phyloP scores from a whole-genome alignment of 2,113 vertebrate species.

The Tupaia chinensis region DNA sequence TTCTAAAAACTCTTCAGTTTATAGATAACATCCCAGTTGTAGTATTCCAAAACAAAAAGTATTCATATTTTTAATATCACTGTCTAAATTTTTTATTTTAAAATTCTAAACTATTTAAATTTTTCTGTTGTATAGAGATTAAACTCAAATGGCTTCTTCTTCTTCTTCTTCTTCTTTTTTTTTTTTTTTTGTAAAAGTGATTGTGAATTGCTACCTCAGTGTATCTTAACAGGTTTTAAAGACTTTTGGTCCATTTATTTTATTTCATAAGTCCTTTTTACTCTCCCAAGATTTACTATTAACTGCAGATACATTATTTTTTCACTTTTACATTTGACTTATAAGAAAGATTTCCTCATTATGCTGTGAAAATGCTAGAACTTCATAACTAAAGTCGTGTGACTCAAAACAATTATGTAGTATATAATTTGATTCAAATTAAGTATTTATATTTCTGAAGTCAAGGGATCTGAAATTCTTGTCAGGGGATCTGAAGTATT shows the following conservation, averaged over 20 bases:
- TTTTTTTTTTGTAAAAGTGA: slow-evolving; percentile 39
- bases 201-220: slow-evolving; percentile 42
- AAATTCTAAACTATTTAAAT: not conserved
- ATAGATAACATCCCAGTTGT: slow-evolving; percentile 9
- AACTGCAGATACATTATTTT: slow-evolving; percentile 7
- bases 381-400: slow-evolving; percentile 33
- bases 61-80: not conserved
- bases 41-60: slow-evolving; percentile 39
- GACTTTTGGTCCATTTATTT: slow-evolving; percentile 8
- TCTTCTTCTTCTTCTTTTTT: slow-evolving; percentile 49
- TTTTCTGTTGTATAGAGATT: not conserved
- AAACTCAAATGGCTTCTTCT: slow-evolving; percentile 35
- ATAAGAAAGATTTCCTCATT: slow-evolving; percentile 32
- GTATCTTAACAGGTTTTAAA: slow-evolving; percentile 40
- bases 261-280: slow-evolving; percentile 49
- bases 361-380: slow-evolving; percentile 35
- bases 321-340: slow-evolving; percentile 62
- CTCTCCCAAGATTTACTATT: not conserved
- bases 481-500: not conserved
- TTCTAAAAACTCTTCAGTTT: slow-evolving; percentile 16
- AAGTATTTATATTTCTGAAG: slow-evolving; percentile 36
- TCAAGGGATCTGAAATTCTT: slow-evolving; percentile 8
- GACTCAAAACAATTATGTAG: slow-evolving; percentile 44
- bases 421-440: slow-evolving; percentile 52
- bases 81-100: slow-evolving; percentile 25